A percentile compares a stretch with the other conserved stretches of the same genome.
Evolutionary conservation across 2,113 vertebrate species (phyloP).

Genomic region (Pelecanoides urinatrix): DNA sequence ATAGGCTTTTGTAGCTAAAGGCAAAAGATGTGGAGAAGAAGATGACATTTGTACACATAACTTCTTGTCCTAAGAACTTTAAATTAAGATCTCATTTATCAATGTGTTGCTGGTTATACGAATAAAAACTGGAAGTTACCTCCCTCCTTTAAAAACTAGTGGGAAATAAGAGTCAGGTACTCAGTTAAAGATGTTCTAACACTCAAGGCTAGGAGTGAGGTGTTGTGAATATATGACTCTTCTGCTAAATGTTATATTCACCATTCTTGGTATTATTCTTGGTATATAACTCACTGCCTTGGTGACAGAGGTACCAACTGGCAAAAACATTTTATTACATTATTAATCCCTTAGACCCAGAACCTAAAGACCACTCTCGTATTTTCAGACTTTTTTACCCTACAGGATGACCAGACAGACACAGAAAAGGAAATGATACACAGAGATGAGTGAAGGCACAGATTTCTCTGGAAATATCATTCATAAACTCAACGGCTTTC

Average conservation of each 20-base stretch:
- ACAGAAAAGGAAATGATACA: not conserved
- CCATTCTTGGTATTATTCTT: not conserved
- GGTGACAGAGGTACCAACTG: not conserved
- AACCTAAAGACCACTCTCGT: not conserved
- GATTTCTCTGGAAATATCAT: not conserved
- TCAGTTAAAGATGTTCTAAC: not conserved
- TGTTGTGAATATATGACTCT: not conserved
- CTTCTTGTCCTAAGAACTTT: not conserved
- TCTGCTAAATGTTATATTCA: not conserved
- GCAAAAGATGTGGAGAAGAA: not conserved
- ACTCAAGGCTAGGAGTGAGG: not conserved
- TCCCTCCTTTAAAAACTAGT: not conserved
- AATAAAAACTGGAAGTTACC: not conserved
- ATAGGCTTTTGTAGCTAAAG: not conserved
- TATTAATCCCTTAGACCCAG: not conserved
- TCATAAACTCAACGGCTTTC: not conserved
- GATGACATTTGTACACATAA: not conserved
- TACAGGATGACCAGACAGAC: not conserved
- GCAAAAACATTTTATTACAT: not conserved
- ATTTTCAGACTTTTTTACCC: not conserved
- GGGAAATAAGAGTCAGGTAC: not conserved
- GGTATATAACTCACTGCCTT: not conserved
- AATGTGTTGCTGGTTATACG: not conserved
- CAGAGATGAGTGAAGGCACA: not conserved
- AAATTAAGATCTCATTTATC: not conserved